phyloP scores from a whole-genome alignment of 1,140 invertebrate species.

The Brachionus angularis region DNA sequence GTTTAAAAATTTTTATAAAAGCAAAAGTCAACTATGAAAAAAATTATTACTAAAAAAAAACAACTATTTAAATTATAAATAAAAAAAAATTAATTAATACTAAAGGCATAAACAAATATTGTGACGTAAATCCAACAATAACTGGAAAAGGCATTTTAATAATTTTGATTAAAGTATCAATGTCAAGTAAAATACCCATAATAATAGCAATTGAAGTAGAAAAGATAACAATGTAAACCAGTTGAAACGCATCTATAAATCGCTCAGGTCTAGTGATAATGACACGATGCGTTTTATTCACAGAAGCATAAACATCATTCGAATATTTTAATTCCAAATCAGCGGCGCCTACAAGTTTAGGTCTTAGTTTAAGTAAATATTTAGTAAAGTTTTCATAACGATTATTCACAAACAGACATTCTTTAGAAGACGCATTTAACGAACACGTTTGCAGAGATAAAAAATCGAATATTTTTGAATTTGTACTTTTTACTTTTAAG shows the following conservation, averaged over 20 bases:
- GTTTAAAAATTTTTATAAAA: conserved; percentile 29
- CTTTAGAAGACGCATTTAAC: too few species aligned
- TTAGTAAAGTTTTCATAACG: too few species aligned
- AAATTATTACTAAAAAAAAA: not conserved
- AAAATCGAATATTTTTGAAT: too few species aligned
- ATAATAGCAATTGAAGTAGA: conserved; percentile 9
- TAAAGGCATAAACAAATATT: conserved; percentile 44
- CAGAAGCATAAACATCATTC: not conserved
- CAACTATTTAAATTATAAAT: not conserved
- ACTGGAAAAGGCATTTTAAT: conserved; percentile 26
- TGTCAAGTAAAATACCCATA: conserved; percentile 34
- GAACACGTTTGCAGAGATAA: too few species aligned
- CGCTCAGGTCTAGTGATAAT: conserved; percentile 12
- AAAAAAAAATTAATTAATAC: not conserved
- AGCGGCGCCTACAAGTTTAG: conserved; percentile 13
- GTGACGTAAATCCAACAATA: conserved; percentile 29
- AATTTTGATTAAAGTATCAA: conserved; percentile 11
- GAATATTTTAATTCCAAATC: conserved; percentile 2
- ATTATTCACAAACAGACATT: too few species aligned
- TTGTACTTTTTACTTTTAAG: too few species aligned
- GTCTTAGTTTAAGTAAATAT: conserved; percentile 2
- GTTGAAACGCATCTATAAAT: conserved; percentile 39
- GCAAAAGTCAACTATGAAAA: conserved; percentile 8
- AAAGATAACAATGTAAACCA: conserved; percentile 18
- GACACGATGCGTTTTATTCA: not conserved